Evolutionary conservation across 2,797 vertebrate genomes (phyloP).

Genomic region (Dendrocincla fuliginosa): DNA sequence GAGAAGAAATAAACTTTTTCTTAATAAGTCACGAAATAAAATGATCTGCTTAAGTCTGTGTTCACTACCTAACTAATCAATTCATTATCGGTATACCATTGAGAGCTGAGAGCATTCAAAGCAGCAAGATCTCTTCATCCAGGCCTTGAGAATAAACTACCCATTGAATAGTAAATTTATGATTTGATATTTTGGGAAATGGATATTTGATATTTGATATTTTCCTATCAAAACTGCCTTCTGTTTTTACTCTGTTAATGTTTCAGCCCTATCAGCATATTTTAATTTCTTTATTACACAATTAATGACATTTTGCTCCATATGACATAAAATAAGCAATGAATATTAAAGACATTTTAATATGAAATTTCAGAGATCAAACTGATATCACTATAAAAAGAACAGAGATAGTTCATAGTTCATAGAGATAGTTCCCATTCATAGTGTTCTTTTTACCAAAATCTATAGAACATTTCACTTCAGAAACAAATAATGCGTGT

Average conservation of each 20-base stretch:
- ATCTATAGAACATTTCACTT: background rate
- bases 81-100: rapidly evolving
- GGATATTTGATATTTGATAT: too few relatives aligned
- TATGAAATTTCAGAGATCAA: background rate
- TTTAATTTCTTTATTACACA: background rate
- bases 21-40: background rate
- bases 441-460: background rate
- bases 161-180: background rate
- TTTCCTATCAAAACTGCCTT: background rate
- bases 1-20: background rate
- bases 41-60: background rate
- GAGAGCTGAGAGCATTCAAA: background rate
- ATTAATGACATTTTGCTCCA: background rate
- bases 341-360: background rate
- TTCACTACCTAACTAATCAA: background rate
- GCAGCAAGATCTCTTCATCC: background rate
- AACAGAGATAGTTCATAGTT: background rate
- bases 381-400: background rate
- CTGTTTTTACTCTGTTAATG: background rate
- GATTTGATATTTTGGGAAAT: background rate
- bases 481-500: background rate
- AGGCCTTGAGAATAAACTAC: background rate
- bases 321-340: background rate
- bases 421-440: background rate
- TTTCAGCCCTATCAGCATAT: background rate